Conservation (phyloP, 1,140 invertebrate genomes). For the Zaprionus camerounensis region DNA sequence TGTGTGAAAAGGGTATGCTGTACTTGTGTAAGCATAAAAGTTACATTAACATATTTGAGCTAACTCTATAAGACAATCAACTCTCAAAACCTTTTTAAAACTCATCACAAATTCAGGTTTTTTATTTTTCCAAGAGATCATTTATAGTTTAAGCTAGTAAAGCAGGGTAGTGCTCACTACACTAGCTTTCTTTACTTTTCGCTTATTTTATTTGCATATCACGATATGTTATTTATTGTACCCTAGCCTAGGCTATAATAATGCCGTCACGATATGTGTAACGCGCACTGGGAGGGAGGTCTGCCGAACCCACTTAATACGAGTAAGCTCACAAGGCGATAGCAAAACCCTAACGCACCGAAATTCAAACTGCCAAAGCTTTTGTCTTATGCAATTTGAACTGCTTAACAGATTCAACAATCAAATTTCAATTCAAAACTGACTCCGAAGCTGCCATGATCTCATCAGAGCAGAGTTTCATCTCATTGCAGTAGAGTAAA, state of each 20-base stretch:
- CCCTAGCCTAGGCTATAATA: background rate
- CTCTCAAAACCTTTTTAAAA: no score
- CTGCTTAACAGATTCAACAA: no score
- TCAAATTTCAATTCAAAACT: no score
- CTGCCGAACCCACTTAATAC: background rate
- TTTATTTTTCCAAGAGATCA: no score
- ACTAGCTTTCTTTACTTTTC: slow-evolving; percentile 10
- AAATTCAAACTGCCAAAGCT: background rate
- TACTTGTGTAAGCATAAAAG: no score
- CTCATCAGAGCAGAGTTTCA: background rate
- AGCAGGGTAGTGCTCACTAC: background rate
- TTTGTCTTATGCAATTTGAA: background rate
- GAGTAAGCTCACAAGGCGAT: background rate
- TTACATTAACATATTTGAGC: no score
- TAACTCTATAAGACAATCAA: no score
- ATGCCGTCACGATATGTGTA: slow-evolving; percentile 4
- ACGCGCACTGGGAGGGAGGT: background rate
- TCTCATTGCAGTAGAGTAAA: background rate
- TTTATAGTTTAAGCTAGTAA: no score
- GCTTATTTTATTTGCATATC: slow-evolving; percentile 41
- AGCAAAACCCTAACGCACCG: no score
- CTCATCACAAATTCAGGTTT: no score
- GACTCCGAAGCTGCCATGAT: background rate
- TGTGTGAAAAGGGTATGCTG: background rate
- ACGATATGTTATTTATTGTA: slow-evolving; percentile 41